Base-by-base conservation (phyloP, 2,113 vertebrate genomes). In the Rhynchopsitta pachyrhyncha region DNA sequence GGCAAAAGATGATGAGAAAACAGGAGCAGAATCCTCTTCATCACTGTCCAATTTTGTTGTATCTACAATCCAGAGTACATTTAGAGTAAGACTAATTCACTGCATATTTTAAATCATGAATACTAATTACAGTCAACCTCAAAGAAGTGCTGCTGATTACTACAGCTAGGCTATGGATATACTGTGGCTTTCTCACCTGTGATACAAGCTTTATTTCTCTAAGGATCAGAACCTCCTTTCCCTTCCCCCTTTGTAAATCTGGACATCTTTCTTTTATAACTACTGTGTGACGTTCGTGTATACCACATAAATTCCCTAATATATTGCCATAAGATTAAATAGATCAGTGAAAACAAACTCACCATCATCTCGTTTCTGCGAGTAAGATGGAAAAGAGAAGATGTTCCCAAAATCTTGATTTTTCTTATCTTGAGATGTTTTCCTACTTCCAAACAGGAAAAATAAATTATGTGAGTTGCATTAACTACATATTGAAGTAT, bases 311-410 rank as follows among this genome's bases (percentile, higher is more conserved):
- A 57, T 14, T 66, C 29, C 57, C 53, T 33, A 44, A 73, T 13
- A 28, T 7, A 73, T 20, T 44, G 57, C 52, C 27, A 4, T 16
- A 90, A 62, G 52, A 73, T 64, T 41, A 75, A 82, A 47, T 0
- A 5, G 37, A 76, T 75, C n/a, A 59, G 7, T 81, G 39, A 66
- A 79, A 95, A 66, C 24, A 57, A 86, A 73, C 98, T 98, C 97
- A 99, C 99, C 99, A 24, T 99, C 99, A 82, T 99, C 98, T 81
- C 98, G 98, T 96, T 99, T 99, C 95, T 99, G 99, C 52, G 98
- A 98, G 83, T 98, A 99, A 52, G 98, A 98, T 1, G 98, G 97
- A 92, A 98, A 98, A 84, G 98, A 98, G 93, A 98, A 98, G 42
- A 98, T 97, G 90, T 95, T 97, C 49, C 98, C 97, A 95, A 97